Evolutionary conservation across 23 tunicate genomes (phyloP).

Genomic region (Halocynthia aurantium): DNA sequence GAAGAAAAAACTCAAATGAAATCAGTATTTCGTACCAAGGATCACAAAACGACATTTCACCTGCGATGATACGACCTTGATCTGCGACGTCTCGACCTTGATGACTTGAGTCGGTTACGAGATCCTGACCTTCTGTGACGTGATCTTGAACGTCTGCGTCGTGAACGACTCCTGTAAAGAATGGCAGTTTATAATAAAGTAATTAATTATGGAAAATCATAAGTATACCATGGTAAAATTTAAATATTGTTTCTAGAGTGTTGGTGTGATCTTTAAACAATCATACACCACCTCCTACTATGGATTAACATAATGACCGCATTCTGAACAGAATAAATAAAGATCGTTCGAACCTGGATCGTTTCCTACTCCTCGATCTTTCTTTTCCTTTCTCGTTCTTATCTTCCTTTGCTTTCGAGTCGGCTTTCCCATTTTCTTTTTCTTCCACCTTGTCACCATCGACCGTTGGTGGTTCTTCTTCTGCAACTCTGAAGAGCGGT

Average conservation of each 20-base stretch:
- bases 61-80: not conserved
- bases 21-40: not conserved
- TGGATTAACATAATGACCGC: too few relatives aligned
- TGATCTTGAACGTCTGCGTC: slow-evolving; percentile 20
- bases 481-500: too few relatives aligned
- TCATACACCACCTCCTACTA: too few relatives aligned
- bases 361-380: not conserved
- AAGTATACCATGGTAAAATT: too few relatives aligned
- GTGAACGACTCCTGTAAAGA: slow-evolving; percentile 17
- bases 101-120: not conserved
- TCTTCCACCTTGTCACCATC: not conserved
- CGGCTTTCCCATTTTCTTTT: not conserved
- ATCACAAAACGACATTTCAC: not conserved
- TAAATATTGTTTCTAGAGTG: too few relatives aligned
- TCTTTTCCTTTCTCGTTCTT: not conserved
- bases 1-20: not conserved
- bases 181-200: not conserved
- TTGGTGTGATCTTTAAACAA: too few relatives aligned
- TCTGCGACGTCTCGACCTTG: slow-evolving; percentile 17
- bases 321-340: not conserved
- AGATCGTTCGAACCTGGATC: not conserved
- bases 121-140: slow-evolving; percentile 20
- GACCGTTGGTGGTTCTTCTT: too few relatives aligned
- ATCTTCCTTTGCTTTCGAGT: not conserved
- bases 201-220: not conserved